Conservation (phyloP, 2,888 invertebrate species). For the Argyra leucocephala region DNA sequence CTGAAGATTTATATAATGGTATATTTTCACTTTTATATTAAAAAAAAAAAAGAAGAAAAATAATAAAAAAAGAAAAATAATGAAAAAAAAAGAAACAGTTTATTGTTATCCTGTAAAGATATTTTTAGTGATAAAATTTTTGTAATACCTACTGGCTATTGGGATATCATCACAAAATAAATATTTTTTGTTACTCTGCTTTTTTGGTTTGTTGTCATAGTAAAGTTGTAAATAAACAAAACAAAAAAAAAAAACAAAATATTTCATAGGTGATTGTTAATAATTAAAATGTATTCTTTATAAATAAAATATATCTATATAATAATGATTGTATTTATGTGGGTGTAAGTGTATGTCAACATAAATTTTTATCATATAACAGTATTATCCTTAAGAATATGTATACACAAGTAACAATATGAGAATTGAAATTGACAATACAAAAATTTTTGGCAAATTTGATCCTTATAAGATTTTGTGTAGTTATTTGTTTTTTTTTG, state of each 20-base stretch:
- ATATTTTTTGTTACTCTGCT: background rate
- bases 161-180: background rate
- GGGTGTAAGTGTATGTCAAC: too few species aligned
- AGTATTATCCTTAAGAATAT: background rate
- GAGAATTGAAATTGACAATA: background rate
- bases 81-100: too few species aligned
- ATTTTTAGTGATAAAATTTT: background rate
- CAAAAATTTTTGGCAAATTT: background rate
- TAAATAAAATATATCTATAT: background rate
- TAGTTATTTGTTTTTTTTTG: background rate
- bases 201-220: background rate
- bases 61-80: too few species aligned
- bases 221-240: constrained; percentile 1
- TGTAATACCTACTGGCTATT: constrained; percentile 1
- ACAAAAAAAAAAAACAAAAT: too few species aligned
- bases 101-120: background rate
- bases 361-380: background rate
- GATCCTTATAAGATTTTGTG: background rate
- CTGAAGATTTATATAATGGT: background rate
- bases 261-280: background rate
- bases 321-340: background rate
- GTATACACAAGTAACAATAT: background rate
- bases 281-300: background rate
- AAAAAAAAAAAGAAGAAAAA: too few species aligned
- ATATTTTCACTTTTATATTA: background rate